phyloP scores from a whole-genome alignment of 2,797 vertebrate genomes.

The Leucoraja ocellata region DNA sequence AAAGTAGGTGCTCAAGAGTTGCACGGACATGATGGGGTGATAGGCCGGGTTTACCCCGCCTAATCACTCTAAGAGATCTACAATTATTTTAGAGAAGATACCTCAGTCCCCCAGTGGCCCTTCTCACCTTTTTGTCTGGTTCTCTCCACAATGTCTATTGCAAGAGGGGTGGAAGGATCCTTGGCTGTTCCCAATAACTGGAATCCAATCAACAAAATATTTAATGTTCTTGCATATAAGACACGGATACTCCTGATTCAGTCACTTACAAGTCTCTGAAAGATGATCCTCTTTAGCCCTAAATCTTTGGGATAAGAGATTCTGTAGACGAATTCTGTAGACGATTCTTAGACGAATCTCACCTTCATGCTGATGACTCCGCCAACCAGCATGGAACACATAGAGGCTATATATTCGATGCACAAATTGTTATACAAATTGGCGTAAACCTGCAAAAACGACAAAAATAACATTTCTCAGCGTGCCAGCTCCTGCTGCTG shows the following conservation, averaged over 20 bases:
- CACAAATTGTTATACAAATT: background rate
- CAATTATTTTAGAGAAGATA: background rate
- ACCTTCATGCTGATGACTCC: background rate
- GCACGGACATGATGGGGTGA: no score
- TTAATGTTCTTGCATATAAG: no score
- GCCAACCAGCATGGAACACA: background rate
- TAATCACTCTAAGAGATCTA: no score
- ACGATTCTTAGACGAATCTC: background rate
- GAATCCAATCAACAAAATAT: no score
- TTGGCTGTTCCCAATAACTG: background rate
- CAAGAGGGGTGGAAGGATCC: background rate
- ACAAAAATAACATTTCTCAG: constrained; percentile 24
- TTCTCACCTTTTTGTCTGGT: background rate
- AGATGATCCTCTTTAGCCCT: background rate
- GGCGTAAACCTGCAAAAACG: background rate
- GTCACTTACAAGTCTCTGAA: background rate
- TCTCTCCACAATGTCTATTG: background rate
- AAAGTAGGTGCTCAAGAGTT: no score
- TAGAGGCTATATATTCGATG: background rate
- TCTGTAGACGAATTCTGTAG: background rate
- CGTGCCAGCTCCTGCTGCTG: background rate
- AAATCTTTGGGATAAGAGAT: background rate
- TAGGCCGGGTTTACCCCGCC: no score
- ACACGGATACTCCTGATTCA: background rate
- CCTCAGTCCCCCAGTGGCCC: background rate